Percentiles rank a stretch among this genome's conserved stretches.
Evolutionary conservation across 1,140 invertebrate species (phyloP).

Genomic region (Myzus persicae): DNA sequence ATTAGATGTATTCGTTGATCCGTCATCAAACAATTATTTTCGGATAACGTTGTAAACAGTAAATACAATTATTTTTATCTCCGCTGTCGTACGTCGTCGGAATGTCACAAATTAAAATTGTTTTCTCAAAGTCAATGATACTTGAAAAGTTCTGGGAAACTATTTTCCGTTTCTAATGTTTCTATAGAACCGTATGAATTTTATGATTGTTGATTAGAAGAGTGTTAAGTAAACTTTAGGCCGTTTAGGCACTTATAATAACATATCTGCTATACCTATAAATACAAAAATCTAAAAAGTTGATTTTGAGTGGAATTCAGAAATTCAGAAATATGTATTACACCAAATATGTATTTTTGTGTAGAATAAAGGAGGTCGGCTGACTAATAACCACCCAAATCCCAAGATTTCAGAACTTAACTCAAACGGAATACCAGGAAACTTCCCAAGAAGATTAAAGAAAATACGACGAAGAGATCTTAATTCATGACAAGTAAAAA

Average conservation of each 20-base stretch:
- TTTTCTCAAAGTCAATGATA: background rate
- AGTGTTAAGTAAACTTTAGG: background rate
- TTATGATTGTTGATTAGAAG: background rate
- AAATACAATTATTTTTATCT: background rate
- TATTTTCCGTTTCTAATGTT: background rate
- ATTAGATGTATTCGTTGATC: background rate
- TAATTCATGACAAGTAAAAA: background rate
- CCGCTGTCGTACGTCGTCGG: background rate
- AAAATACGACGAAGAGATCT: background rate
- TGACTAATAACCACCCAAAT: background rate
- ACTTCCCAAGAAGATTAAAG: background rate
- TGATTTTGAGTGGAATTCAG: background rate
- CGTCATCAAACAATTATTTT: background rate
- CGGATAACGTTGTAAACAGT: background rate
- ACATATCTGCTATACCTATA: background rate
- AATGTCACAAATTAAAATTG: background rate
- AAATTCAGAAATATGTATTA: background rate
- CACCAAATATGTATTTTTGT: background rate
- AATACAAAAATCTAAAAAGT: too few relatives aligned
- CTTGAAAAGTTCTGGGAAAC: background rate
- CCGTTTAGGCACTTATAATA: too few relatives aligned
- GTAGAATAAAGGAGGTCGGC: too few relatives aligned
- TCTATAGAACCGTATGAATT: background rate
- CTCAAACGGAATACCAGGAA: background rate
- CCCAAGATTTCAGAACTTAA: background rate